Evolutionary conservation across 2,113 vertebrate species (phyloP), one percentile per base, ranked within the genome.

Genomic region (Toxotes jaculatrix): DNA sequence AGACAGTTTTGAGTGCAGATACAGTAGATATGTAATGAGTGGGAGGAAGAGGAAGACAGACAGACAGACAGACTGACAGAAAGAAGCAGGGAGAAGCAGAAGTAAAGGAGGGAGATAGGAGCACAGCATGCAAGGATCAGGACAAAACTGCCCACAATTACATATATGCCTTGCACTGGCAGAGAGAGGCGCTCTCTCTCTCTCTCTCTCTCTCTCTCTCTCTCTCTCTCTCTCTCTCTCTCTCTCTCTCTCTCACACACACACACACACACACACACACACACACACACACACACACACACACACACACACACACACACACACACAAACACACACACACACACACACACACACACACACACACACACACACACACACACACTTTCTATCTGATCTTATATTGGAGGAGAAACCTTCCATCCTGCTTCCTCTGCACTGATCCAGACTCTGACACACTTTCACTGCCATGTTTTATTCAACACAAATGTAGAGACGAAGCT

Each of bases 381-480:
- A 55, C 63, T 70, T 59, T 80, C n/a, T 64, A 57, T 80, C 47
- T 84, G 65, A 77, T 78, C 68, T 82, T 45, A 40, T 79, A 55
- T 72, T 55, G n/a, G 31, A 86, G 80, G 64, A 59, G 51, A 84
- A 79, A 43, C 73, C 65, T 69, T 82, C 56, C 60, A 72, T 81
- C 64, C 65, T 51, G 45, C 70, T 79, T 47, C 47, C 42, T 74
- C 75, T 63, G 45, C 80, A 74, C 72, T 16, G 38, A 84, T 59
- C 47, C 5, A 66, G 69, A 76, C 66, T 84, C 74, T 86, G 88
- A 90, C 89, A 89, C 82, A 89, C 79, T 88, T 91, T 83, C 73
- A 79, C 83, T 59, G 34, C 77, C 79, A 90, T 88, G 82, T 84
- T 88, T 90, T 89, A 91, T 88, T 89, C 71, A 83, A 85, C 77